A percentile compares a stretch with the other conserved stretches of the same genome.
These are phyloP conservation scores for Melanargia galathea DNA, from an alignment of 2,888 invertebrate genomes.

Conservation along the genomic window DNA sequence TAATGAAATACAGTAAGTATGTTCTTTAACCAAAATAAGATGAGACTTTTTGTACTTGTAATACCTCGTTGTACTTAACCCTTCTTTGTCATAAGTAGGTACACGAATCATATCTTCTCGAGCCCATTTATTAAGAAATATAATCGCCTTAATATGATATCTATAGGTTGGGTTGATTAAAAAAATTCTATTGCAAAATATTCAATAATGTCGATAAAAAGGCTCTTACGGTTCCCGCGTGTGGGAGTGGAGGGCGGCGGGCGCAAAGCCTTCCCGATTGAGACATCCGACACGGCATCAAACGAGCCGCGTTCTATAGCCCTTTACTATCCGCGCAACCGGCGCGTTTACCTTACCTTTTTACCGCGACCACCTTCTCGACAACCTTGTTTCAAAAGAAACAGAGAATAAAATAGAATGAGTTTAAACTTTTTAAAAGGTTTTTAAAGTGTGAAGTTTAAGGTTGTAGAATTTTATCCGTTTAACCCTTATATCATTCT, in stretches of 20 bases:
- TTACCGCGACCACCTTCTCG: constrained; percentile 31
- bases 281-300: constrained; percentile 78
- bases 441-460: constrained; percentile 37
- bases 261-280: constrained; percentile 73
- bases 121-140: constrained; percentile 29
- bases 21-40: no score
- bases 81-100: constrained; percentile 11
- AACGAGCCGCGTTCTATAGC: constrained; percentile 75
- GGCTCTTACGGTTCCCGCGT: constrained; percentile 40
- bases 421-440: neutral
- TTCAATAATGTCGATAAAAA: constrained; percentile 41
- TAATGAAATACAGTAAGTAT: no score
- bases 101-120: constrained; percentile 19
- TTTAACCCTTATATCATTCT: constrained; percentile 75
- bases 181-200: constrained; percentile 40
- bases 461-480: constrained; percentile 59
- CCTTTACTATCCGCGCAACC: constrained; percentile 62
- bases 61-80: constrained; percentile 4
- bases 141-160: constrained; percentile 40
- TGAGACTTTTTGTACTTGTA: constrained; percentile 4
- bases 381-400: constrained; percentile 24
- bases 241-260: constrained; percentile 52
- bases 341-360: constrained; percentile 43
- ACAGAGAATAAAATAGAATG: constrained; percentile 45
- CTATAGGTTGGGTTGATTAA: constrained; percentile 27